phyloP scores from a whole-genome alignment of 2,113 vertebrate species.

The Vanacampus margaritifer region DNA sequence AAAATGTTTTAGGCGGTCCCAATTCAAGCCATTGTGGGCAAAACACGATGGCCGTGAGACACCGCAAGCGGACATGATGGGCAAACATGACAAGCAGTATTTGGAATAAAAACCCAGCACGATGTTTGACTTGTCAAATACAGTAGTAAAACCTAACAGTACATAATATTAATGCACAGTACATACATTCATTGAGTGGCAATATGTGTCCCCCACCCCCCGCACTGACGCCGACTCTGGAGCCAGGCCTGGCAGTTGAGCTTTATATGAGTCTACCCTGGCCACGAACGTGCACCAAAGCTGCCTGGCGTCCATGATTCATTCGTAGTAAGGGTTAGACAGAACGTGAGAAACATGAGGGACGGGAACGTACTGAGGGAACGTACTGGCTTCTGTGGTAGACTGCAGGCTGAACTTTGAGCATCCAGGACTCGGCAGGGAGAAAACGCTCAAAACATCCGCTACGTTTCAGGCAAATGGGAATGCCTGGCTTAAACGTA shows the following conservation, averaged over 20 bases:
- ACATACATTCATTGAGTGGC: background rate
- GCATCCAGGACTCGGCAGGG: background rate
- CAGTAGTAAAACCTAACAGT: background rate
- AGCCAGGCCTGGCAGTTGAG: background rate
- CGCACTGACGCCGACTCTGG: too few relatives aligned
- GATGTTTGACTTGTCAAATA: background rate
- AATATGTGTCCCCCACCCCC: background rate
- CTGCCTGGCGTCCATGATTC: background rate
- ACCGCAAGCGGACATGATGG: background rate
- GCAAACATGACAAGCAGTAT: background rate
- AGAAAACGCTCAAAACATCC: too few relatives aligned
- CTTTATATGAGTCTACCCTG: background rate
- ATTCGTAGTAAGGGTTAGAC: background rate
- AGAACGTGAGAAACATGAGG: background rate
- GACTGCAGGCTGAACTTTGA: background rate
- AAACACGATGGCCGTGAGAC: background rate
- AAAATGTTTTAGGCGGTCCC: background rate
- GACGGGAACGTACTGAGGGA: background rate
- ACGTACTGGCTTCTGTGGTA: background rate
- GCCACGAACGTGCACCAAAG: background rate
- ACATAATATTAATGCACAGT: too few relatives aligned
- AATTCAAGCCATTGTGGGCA: background rate
- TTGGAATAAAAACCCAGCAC: background rate
- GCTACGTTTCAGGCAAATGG: constrained; percentile 9
- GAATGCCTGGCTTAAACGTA: background rate